Evolutionary conservation across 2,113 vertebrate species (phyloP).

Genomic region (Gambusia affinis): DNA sequence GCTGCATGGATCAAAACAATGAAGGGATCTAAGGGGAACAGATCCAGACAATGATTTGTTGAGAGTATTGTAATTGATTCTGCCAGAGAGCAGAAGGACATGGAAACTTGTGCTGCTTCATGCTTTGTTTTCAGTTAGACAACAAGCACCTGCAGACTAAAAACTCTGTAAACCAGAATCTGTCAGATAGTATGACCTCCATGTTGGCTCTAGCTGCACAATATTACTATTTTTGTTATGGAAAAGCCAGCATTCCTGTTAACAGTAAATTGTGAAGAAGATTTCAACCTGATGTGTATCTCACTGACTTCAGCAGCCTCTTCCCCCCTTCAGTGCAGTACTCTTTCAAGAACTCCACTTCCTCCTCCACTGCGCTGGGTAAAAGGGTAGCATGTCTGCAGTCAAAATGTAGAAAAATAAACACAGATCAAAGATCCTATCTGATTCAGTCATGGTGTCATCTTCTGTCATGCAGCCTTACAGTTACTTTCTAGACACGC

Average conservation of each 20-base stretch:
- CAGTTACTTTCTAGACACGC: slow-evolving; percentile 88
- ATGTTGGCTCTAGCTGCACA: slow-evolving; percentile 39
- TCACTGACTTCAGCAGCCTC: slow-evolving; percentile 85
- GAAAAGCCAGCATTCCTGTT: slow-evolving; percentile 55
- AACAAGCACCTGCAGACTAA: slow-evolving; percentile 39
- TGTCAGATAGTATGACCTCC: slow-evolving; percentile 69
- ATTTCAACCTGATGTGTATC: slow-evolving; percentile 90
- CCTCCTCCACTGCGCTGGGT: slow-evolving; percentile 79
- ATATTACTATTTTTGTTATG: slow-evolving; percentile 42
- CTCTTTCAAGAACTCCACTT: slow-evolving; percentile 73
- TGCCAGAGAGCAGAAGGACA: slow-evolving; percentile 16
- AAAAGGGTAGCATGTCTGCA: slow-evolving; percentile 81
- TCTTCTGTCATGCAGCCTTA: background rate
- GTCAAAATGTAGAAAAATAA: slow-evolving; percentile 33
- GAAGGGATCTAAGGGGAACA: slow-evolving; percentile 28
- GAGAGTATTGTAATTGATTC: slow-evolving; percentile 41
- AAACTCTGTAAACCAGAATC: slow-evolving; percentile 41
- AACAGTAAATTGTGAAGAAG: slow-evolving; percentile 58
- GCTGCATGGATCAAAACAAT: slow-evolving; percentile 49
- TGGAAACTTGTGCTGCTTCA: slow-evolving; percentile 13
- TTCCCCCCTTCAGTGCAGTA: slow-evolving; percentile 81
- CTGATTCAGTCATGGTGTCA: slow-evolving; percentile 1
- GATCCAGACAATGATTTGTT: too few species aligned
- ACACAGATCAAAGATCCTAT: slow-evolving; percentile 24
- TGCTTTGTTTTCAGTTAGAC: slow-evolving; percentile 26